These are phyloP conservation scores for Oophaga pumilio DNA, from an alignment of 2,113 vertebrate species.

Conservation along the genomic window DNA sequence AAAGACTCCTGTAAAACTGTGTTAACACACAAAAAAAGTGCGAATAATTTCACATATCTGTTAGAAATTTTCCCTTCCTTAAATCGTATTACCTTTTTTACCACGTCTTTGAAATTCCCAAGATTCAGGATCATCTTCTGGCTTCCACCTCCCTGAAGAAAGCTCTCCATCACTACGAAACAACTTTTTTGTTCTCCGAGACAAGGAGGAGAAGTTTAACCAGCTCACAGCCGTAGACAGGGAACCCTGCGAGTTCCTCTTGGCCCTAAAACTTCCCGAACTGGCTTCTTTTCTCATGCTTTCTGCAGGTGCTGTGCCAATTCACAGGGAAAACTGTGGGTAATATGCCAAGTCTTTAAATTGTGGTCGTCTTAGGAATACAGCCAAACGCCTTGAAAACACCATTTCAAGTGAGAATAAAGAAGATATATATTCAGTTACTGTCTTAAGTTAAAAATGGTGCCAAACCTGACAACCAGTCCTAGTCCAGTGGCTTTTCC, in stretches of 20 bases:
- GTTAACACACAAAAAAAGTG: neutral
- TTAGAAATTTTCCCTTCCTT: neutral
- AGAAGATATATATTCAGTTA: neutral
- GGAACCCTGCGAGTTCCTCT: slow-evolving; percentile 76
- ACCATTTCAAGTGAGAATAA: neutral
- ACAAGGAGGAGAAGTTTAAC: slow-evolving; percentile 89
- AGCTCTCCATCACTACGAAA: slow-evolving; percentile 91
- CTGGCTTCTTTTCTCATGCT: slow-evolving; percentile 88
- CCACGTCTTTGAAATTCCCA: slow-evolving; percentile 86
- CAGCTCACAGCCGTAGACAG: slow-evolving; percentile 89
- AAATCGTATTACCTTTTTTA: slow-evolving; percentile 81
- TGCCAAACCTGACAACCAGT: neutral
- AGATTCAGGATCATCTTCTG: slow-evolving; percentile 75
- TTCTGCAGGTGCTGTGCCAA: neutral
- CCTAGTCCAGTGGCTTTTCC: neutral
- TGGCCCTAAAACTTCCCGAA: slow-evolving; percentile 78
- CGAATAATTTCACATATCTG: neutral
- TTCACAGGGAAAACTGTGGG: neutral
- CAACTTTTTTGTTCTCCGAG: slow-evolving; percentile 84
- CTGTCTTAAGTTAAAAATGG: neutral
- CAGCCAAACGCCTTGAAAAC: neutral
- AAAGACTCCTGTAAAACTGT: too few species aligned
- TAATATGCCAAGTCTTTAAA: neutral
- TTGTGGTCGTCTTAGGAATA: neutral
- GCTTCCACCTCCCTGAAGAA: slow-evolving; percentile 69